Evolutionary conservation across 2,797 vertebrate species (phyloP).

Genomic region (Neoniphon sammara): DNA sequence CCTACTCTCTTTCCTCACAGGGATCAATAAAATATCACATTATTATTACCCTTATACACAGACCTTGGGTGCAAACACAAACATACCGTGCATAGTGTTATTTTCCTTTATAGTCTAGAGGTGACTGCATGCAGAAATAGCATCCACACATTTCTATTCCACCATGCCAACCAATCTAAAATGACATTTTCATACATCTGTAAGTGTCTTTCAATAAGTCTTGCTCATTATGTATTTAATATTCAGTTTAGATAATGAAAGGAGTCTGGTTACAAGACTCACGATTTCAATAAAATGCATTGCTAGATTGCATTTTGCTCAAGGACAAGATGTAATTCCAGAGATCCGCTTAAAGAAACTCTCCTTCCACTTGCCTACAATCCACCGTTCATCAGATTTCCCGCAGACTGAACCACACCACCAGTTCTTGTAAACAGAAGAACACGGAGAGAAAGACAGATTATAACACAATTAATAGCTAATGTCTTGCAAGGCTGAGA

Average conservation of each 20-base stretch:
- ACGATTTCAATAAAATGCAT: constrained; percentile 49
- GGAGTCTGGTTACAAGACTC: constrained; percentile 44
- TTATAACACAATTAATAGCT: constrained; percentile 30
- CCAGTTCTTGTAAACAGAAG: constrained; percentile 19
- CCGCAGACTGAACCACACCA: constrained; percentile 22
- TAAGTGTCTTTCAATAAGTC: constrained; percentile 46
- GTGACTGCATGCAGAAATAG: neutral
- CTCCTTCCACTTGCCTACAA: constrained; percentile 1
- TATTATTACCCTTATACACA: neutral
- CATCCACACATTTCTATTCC: neutral
- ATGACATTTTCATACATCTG: constrained; percentile 25
- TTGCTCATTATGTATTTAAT: constrained; percentile 42
- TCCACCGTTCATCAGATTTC: constrained; percentile 4
- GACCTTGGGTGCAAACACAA: neutral
- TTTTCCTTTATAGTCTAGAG: neutral
- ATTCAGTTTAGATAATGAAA: constrained; percentile 52
- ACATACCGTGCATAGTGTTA: neutral
- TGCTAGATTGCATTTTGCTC: constrained; percentile 44
- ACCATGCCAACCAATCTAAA: constrained; percentile 7
- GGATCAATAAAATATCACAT: neutral
- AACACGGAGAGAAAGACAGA: constrained; percentile 11
- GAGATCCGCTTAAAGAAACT: constrained; percentile 12
- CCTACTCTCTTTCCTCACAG: too few species aligned
- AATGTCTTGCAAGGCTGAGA: constrained; percentile 12
- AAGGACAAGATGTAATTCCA: constrained; percentile 55